Evolutionary conservation across 2,888 invertebrate genomes (phyloP), one percentile per base, ranked within the genome.

Genomic region (Morpho achilles): DNA sequence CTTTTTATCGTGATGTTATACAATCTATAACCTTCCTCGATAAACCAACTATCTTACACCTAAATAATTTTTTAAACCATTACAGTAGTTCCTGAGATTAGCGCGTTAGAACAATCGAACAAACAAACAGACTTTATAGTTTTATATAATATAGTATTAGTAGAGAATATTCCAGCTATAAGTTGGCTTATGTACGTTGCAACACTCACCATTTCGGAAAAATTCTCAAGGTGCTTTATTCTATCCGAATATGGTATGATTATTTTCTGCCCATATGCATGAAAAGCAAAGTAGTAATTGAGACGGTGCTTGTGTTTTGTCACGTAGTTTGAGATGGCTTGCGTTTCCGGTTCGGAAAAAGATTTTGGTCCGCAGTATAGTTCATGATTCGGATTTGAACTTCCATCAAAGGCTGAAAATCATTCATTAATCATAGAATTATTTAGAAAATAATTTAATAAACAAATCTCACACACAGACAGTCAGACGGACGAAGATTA

Each of bases 231-330:
- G 53, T 86, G 83, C 8, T 78, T 80, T 0, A 81, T 74, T 0
- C 78, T 76, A 51, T 92, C 91, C 1, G 91, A 90, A 64, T 88
- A 93, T 0, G 94, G 93, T 46, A 93, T 83, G 7, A 94, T 78
- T 23, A 93, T 73, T 48, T 82, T 88, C 68, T 94, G 94, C 0
- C 94, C 93, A 63, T 93, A 94, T 0, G 93, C 91, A 68, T 94
- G 94, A 53, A 94, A 85, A 0, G 93, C 85, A 45, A 95, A 82
- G 74, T 94, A 95, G 45, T 91, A 92, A 54, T 80, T 84, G 1
- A 93, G 69, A n/a, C 81, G 74, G 0, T 73, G 64, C 2, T 60
- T 67, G 7, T 72, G 70, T 1, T 57, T 51, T 0, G 44, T 16
- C 1, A 86, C 61, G 16, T 79, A 82, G 0, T 74, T 62, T 0